Evolutionary conservation across 2,113 vertebrate genomes (phyloP).

Genomic region (Clarias macrocephalus): DNA sequence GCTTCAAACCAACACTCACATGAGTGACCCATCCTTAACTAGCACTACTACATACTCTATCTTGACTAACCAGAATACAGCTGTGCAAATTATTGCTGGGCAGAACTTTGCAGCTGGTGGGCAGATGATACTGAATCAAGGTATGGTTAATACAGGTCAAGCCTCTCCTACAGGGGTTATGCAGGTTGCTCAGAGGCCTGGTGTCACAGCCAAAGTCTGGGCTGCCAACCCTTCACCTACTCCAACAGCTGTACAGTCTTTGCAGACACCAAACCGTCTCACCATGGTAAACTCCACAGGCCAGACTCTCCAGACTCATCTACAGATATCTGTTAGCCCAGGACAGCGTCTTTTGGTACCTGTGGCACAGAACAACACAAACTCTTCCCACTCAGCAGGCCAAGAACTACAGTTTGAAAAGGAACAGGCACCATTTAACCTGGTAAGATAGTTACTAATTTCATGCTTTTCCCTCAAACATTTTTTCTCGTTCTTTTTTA

Average conservation of each 20-base stretch:
- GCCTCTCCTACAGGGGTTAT: slow-evolving; percentile 73
- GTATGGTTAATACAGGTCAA: slow-evolving; percentile 64
- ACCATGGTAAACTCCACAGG: slow-evolving; percentile 81
- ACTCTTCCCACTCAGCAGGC: slow-evolving; percentile 58
- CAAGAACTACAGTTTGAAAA: slow-evolving; percentile 63
- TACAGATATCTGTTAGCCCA: slow-evolving; percentile 71
- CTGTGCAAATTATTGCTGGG: slow-evolving; percentile 87
- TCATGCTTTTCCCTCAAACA: neutral
- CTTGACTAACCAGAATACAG: slow-evolving; percentile 82
- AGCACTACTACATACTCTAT: slow-evolving; percentile 83
- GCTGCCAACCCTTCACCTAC: slow-evolving; percentile 55
- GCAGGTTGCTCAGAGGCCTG: slow-evolving; percentile 80
- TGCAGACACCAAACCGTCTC: slow-evolving; percentile 76
- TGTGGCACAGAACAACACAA: slow-evolving; percentile 77
- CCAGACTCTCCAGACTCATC: slow-evolving; percentile 74
- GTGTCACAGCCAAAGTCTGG: slow-evolving; percentile 75
- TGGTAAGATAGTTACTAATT: slow-evolving; percentile 44
- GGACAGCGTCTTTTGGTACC: slow-evolving; percentile 90
- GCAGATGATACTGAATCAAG: slow-evolving; percentile 89
- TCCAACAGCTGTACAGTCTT: slow-evolving; percentile 67
- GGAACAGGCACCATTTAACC: slow-evolving; percentile 59
- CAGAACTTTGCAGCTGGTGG: slow-evolving; percentile 85
- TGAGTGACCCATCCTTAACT: slow-evolving; percentile 74
- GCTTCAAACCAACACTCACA: slow-evolving; percentile 78
- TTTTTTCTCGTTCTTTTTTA: neutral